Evolutionary conservation across 2,888 invertebrate genomes (phyloP).

Genomic region (Eupeodes luniger): DNA sequence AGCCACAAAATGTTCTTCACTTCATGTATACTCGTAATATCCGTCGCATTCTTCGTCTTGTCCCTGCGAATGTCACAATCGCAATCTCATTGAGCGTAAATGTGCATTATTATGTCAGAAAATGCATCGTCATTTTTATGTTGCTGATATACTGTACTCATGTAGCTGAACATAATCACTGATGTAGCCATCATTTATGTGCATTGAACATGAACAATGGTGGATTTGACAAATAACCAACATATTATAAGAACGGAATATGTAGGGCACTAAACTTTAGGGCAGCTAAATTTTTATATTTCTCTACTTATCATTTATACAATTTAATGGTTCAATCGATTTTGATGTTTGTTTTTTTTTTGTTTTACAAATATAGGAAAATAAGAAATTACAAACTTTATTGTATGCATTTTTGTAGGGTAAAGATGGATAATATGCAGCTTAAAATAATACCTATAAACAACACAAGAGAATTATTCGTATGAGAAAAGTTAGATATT

Average conservation of each 20-base stretch:
- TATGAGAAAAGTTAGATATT: too few species aligned
- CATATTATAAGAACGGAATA: background rate
- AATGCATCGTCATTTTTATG: slow-evolving; percentile 72
- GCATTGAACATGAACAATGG: background rate
- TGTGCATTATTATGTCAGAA: slow-evolving; percentile 64
- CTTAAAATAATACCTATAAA: too few species aligned
- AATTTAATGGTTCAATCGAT: background rate
- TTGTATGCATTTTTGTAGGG: too few species aligned
- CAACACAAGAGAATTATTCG: too few species aligned
- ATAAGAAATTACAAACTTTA: too few species aligned
- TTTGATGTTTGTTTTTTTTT: too few species aligned
- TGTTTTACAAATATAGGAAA: too few species aligned
- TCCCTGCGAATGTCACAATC: background rate
- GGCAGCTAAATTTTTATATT: background rate
- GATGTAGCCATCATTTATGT: background rate
- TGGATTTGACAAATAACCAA: background rate
- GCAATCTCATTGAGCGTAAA: slow-evolving; percentile 26
- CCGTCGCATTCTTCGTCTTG: background rate
- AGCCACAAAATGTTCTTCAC: slow-evolving; percentile 2
- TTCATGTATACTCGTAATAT: background rate
- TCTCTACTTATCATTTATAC: background rate
- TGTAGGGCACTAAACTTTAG: background rate
- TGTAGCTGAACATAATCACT: slow-evolving; percentile 54
- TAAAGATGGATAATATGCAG: too few species aligned
- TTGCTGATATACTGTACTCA: slow-evolving; percentile 10